Base-by-base conservation (phyloP, 2,888 invertebrate species). In the Troglohyphantes excavatus region DNA sequence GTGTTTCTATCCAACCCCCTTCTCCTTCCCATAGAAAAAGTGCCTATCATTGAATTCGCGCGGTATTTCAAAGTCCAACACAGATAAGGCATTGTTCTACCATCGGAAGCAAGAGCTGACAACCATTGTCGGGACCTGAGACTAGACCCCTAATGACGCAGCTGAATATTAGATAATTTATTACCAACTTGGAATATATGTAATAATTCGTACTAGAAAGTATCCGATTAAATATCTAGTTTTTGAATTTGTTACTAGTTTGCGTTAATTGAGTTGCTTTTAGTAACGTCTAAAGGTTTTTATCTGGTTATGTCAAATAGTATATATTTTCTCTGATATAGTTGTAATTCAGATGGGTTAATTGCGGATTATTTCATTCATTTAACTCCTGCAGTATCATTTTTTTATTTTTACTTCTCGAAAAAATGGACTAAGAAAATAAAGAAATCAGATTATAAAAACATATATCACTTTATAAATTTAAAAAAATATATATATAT, bases 61-160 rank as follows among this genome's bases (percentile, higher is more conserved):
- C 70, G 43, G 70, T 87, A 73, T 79, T 87, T 72, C 68, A 79
- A 17, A 59, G 76, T 29, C 67, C 65, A 43, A 33, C 19, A 29
- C 33, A 81, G 87, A 88, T 88, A 88, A 88, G 87, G 67, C 27
- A 75, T 88, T 88, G 87, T 81, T 73, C 39, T 67, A 17, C 65
- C 81, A 88, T 88, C 81, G 87, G 87, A 88, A 88, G 81, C 67
- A 33, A 63, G 9, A 65, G 75, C 43, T 81, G 81, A 79, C 67
- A 81, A 65, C 46, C 39, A 87, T 88, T 88, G 81, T 88, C 70
- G 67, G 29, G 81, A 88, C 73, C 67, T 81, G 81, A 43, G 78
- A 79, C 81, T 73, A 43, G 21, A 85, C 43, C 29, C 29, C 72
- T 88, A 88, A 88, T 88, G 87, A 88, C 67, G 39, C 59, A 88